A percentile compares a stretch with the other conserved stretches of the same genome.
phyloP scores from a whole-genome alignment of 2,888 invertebrate genomes.

The Neocrepidodera transversa region DNA sequence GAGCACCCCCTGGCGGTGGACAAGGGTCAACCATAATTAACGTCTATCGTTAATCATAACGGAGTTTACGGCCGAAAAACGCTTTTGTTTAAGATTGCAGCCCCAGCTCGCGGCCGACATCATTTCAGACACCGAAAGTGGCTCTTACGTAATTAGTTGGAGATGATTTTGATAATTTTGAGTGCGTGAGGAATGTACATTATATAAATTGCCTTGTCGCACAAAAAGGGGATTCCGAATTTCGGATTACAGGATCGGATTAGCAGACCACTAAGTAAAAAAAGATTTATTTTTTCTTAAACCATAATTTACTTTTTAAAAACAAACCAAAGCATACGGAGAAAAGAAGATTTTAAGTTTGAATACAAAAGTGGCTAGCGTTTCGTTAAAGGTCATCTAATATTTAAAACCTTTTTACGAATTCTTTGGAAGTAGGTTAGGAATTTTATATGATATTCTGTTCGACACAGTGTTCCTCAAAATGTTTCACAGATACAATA shows the following conservation, averaged over 20 bases:
- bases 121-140: slow-evolving; percentile 36
- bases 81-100: slow-evolving; percentile 47
- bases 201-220: slow-evolving; percentile 32
- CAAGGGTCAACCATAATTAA: slow-evolving; percentile 53
- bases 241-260: slow-evolving; percentile 16
- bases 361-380: background rate
- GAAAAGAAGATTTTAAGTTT: no score
- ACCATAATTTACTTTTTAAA: no score
- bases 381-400: slow-evolving; percentile 13
- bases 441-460: background rate
- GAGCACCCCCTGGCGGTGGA: slow-evolving; percentile 37
- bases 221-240: slow-evolving; percentile 28
- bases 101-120: slow-evolving; percentile 31
- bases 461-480: background rate
- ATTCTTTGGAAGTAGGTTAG: slow-evolving; percentile 16
- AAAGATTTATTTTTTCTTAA: no score
- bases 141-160: slow-evolving; percentile 41
- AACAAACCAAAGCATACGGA: no score
- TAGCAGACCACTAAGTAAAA: no score
- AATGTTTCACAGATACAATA: background rate
- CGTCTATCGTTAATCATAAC: slow-evolving; percentile 53
- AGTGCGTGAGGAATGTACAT: slow-evolving; percentile 36
- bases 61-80: slow-evolving; percentile 46
- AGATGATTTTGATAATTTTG: slow-evolving; percentile 44
- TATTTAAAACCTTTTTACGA: slow-evolving; percentile 24